A percentile compares a stretch with the other conserved stretches of the same genome.
These are phyloP conservation scores for Eulemur mongoz DNA, from an alignment of 2,797 vertebrate species.

Conservation along the genomic window DNA sequence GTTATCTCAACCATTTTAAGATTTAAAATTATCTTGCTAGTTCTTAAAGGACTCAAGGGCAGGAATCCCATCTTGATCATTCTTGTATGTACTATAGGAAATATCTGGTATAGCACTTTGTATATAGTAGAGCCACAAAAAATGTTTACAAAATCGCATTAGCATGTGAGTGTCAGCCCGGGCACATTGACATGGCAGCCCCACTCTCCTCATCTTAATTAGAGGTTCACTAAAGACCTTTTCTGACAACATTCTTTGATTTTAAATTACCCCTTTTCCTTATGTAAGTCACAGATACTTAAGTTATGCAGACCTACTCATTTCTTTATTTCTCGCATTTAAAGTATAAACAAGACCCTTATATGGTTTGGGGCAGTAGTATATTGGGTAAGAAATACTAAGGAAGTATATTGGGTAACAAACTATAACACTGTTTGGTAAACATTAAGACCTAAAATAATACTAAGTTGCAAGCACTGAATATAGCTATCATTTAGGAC, in stretches of 20 bases:
- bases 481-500: not conserved
- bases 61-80: not conserved
- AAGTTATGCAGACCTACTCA: not conserved
- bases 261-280: not conserved
- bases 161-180: not conserved
- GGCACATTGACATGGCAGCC: not conserved
- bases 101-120: not conserved
- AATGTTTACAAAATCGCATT: not conserved
- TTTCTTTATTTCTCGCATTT: constrained; percentile 28
- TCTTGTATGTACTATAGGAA: not conserved
- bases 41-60: not conserved
- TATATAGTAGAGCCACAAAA: not conserved
- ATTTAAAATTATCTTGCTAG: not conserved
- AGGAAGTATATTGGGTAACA: not conserved
- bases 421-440: not conserved
- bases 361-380: not conserved
- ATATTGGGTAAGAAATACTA: not conserved
- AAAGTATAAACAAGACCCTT: not conserved
- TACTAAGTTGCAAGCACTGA: not conserved
- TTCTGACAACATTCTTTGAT: not conserved
- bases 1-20: not conserved
- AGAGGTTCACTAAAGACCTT: not conserved
- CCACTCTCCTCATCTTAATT: not conserved
- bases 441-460: not conserved
- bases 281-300: not conserved